Percentiles rank a stretch among this genome's conserved stretches.
Evolutionary conservation across 2,888 invertebrate species (phyloP).

Genomic region (Euclidia mi): DNA sequence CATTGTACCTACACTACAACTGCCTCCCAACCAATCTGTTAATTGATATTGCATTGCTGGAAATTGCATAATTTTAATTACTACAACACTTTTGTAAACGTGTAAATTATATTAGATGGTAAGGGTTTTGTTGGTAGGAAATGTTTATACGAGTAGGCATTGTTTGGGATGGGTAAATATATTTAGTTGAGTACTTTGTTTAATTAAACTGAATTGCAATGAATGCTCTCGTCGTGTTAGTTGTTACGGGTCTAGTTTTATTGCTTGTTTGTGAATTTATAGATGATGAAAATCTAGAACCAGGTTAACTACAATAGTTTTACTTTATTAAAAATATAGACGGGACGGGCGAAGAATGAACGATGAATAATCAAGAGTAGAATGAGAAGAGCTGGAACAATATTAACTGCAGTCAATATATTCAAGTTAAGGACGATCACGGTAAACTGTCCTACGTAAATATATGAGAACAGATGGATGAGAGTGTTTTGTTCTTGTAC

Average conservation of each 20-base stretch:
- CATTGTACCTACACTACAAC: conserved; percentile 16
- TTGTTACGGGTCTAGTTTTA: not conserved
- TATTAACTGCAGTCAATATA: too few relatives aligned
- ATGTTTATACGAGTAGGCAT: not conserved
- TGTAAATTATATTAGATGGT: conserved; percentile 3
- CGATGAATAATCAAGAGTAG: too few relatives aligned
- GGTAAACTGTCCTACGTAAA: too few relatives aligned
- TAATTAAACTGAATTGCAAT: conserved; percentile 2
- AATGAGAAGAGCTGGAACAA: too few relatives aligned
- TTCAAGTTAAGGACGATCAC: too few relatives aligned
- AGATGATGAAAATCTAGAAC: too few relatives aligned
- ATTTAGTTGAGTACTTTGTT: conserved; percentile 4
- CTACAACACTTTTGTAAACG: conserved; percentile 13
- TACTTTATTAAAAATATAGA: too few relatives aligned
- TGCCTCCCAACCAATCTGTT: conserved; percentile 19
- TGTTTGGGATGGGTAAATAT: not conserved
- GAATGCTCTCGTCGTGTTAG: not conserved
- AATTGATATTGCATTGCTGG: conserved; percentile 38
- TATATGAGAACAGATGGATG: too few relatives aligned
- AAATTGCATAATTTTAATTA: conserved; percentile 35
- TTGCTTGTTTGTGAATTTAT: too few relatives aligned
- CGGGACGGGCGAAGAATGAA: too few relatives aligned
- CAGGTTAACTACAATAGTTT: too few relatives aligned
- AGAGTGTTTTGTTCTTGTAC: too few relatives aligned
- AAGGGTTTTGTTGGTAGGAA: not conserved